phyloP scores from a whole-genome alignment of 2,888 invertebrate species.

The Opisthograptis luteolata region DNA sequence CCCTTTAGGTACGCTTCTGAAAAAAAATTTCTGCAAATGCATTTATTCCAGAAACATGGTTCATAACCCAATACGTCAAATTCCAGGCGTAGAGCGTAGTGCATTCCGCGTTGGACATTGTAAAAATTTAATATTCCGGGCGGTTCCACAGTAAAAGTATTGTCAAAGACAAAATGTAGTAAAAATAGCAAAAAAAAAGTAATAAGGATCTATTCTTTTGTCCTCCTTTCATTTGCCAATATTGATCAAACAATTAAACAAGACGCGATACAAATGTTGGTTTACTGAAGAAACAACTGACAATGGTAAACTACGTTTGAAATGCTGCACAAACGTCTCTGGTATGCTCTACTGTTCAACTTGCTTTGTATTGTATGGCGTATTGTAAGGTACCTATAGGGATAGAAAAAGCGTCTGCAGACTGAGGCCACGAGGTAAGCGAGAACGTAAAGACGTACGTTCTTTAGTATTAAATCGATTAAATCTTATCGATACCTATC shows the following conservation, averaged over 20 bases:
- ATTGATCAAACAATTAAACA: conserved; percentile 19
- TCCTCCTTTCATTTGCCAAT: neutral
- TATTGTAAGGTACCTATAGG: conserved; percentile 19
- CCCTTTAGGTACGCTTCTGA: no score
- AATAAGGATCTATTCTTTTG: no score
- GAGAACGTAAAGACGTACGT: neutral
- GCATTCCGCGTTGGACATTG: no score
- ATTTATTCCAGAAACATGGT: no score
- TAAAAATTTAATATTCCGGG: no score
- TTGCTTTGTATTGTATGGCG: conserved; percentile 50
- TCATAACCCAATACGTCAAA: no score
- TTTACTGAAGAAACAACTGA: conserved; percentile 36
- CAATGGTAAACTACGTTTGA: conserved; percentile 44
- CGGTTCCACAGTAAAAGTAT: no score
- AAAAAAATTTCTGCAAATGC: no score
- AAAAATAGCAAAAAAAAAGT: no score
- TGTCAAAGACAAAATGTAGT: no score
- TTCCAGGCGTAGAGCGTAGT: no score
- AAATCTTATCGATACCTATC: no score
- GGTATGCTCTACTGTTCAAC: conserved; percentile 31
- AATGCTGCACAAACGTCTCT: conserved; percentile 45
- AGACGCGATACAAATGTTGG: conserved; percentile 33
- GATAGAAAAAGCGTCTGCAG: conserved; percentile 21
- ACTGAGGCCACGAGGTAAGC: conserved; percentile 19
- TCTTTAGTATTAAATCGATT: neutral